phyloP scores from a whole-genome alignment of 2,797 vertebrate genomes.

The Petrocephalus schoutedeni region DNA sequence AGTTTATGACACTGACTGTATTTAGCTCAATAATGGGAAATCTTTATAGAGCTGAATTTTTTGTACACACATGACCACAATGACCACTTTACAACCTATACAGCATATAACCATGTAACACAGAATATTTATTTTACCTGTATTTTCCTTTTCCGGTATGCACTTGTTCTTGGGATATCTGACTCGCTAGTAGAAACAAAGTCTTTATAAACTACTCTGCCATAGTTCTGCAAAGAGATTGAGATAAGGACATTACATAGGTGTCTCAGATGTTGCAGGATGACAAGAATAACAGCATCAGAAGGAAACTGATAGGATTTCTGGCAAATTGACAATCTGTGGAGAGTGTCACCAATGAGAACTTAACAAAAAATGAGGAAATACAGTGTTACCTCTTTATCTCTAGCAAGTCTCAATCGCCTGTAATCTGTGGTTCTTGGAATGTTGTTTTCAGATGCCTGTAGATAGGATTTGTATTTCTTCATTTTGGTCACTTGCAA shows the following conservation, averaged over 20 bases:
- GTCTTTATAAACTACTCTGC: not conserved
- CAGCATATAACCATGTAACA: slow-evolving; percentile 10
- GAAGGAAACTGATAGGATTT: not conserved
- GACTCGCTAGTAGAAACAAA: not conserved
- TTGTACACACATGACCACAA: slow-evolving; percentile 4
- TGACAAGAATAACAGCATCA: slow-evolving; percentile 9
- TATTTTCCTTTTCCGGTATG: slow-evolving; percentile 4
- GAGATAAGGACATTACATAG: not conserved
- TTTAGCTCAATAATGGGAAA: slow-evolving; percentile 10
- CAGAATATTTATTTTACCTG: slow-evolving; percentile 9
- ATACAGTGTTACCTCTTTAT: not conserved
- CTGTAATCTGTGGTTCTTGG: not conserved
- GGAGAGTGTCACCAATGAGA: not conserved
- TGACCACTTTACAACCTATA: not conserved
- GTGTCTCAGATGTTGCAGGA: slow-evolving; percentile 5
- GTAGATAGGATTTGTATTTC: not conserved
- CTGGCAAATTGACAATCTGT: not conserved
- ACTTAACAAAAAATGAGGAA: not conserved
- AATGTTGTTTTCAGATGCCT: not conserved
- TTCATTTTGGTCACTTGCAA: not conserved
- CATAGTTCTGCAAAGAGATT: slow-evolving; percentile 2
- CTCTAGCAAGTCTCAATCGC: not conserved
- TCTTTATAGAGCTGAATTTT: not conserved
- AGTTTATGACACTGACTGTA: slow-evolving; percentile 7
- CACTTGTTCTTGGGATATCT: slow-evolving; percentile 7